Conservation (phyloP, 2,113 vertebrate genomes). For the Phalacrocorax pelagicus region DNA sequence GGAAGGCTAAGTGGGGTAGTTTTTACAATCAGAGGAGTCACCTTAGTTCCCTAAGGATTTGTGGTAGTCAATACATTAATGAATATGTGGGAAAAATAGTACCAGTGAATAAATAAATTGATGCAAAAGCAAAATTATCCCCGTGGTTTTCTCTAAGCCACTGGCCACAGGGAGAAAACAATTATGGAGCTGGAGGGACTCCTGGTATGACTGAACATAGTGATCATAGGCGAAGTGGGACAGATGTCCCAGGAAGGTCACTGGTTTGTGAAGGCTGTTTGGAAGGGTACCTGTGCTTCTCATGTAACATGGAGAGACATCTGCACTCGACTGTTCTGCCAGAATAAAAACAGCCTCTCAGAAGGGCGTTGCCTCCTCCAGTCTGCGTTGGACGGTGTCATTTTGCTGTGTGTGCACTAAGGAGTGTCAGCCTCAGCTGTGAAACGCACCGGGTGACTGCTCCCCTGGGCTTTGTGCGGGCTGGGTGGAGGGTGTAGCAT, state of each 20-base stretch:
- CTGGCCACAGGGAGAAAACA: background rate
- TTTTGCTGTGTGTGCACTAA: too few relatives aligned
- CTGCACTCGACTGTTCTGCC: background rate
- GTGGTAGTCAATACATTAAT: background rate
- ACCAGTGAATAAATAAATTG: background rate
- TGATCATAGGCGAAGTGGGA: background rate
- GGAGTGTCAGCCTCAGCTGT: background rate
- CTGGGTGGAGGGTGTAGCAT: background rate
- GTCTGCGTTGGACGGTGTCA: background rate
- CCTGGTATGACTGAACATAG: fast-evolving
- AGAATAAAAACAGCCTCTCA: background rate
- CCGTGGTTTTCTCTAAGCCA: background rate
- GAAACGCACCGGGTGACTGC: background rate
- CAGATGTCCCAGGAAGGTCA: background rate
- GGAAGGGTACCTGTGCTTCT: background rate
- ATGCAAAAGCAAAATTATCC: background rate
- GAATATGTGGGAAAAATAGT: background rate
- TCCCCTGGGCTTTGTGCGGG: background rate
- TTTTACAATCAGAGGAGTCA: background rate
- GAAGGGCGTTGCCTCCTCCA: background rate
- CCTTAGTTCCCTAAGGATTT: background rate
- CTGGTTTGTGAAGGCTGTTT: too few relatives aligned
- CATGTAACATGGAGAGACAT: fast-evolving
- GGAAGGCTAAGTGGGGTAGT: too few relatives aligned
- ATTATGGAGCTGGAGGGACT: fast-evolving